Percentiles rank a stretch among this genome's conserved stretches.
Evolutionary conservation across 37 sponge, comb jelly and placozoan genomes (phyloP).

Genomic region (Lycopodina hypogea): DNA sequence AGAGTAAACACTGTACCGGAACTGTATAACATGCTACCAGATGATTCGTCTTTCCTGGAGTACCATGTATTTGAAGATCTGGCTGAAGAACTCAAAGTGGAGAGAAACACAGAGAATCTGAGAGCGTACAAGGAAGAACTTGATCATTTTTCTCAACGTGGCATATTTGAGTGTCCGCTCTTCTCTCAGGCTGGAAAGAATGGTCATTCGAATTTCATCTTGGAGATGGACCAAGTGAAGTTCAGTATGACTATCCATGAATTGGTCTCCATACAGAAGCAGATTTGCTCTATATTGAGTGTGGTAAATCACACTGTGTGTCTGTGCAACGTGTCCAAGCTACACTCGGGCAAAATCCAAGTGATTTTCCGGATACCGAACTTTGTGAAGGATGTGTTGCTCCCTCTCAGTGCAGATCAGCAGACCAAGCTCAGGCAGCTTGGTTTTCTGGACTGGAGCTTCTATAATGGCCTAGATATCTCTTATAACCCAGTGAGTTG

Average conservation of each 20-base stretch:
- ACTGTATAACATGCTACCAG: background rate
- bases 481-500: constrained; percentile 5
- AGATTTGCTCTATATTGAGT: background rate
- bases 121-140: background rate
- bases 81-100: background rate
- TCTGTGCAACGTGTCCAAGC: background rate
- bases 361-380: constrained; percentile 2
- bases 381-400: constrained; percentile 8
- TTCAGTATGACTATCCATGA: background rate
- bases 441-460: constrained; percentile 16
- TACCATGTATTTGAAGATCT: constrained; percentile 12
- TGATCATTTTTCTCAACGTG: background rate
- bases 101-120: background rate
- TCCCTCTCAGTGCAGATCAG: constrained; percentile 16
- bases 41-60: constrained; percentile 1
- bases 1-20: background rate
- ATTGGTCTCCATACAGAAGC: background rate
- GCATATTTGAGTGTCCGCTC: constrained; percentile 1
- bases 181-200: background rate
- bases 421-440: background rate
- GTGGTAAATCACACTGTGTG: background rate
- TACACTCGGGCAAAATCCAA: background rate
- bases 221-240: background rate
- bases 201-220: background rate
- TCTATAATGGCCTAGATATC: background rate